These are phyloP conservation scores for Cephus nigrinus DNA, from an alignment of 2,888 invertebrate genomes.

Conservation along the genomic window DNA sequence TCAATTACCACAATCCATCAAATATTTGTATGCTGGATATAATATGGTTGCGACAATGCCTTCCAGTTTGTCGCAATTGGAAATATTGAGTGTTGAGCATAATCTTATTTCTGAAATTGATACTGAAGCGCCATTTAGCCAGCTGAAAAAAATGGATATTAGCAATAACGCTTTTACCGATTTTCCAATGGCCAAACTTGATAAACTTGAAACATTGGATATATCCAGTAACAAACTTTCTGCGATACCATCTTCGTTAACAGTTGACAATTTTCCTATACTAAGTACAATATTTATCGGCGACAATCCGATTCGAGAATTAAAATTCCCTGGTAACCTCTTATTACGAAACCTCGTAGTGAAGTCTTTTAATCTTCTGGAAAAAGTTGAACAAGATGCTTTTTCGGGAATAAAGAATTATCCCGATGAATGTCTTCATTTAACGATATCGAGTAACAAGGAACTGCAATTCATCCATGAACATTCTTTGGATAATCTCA, in stretches of 20 bases:
- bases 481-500: conserved; percentile 61
- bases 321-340: conserved; percentile 68
- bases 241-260: conserved; percentile 67
- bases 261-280: conserved; percentile 66
- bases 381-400: conserved; percentile 61
- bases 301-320: conserved; percentile 68
- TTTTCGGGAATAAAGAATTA: conserved; percentile 46
- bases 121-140: conserved; percentile 20
- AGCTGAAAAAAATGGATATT: conserved; percentile 44
- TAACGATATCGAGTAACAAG: conserved; percentile 68
- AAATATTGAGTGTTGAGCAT: conserved; percentile 42
- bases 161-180: conserved; percentile 62
- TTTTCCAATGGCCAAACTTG: conserved; percentile 65
- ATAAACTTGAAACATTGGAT: conserved; percentile 68
- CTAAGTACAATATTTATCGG: conserved; percentile 69
- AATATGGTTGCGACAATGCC: conserved; percentile 41
- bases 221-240: conserved; percentile 68
- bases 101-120: conserved; percentile 40
- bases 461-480: conserved; percentile 63
- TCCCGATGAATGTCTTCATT: conserved; percentile 65
- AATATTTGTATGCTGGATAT: conserved; percentile 39
- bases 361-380: conserved; percentile 38
- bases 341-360: conserved; percentile 67
- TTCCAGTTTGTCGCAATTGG: conserved; percentile 29
- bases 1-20: conserved; percentile 41